Base-by-base conservation (phyloP, 2,888 invertebrate species). In the Neelides folsomi region DNA sequence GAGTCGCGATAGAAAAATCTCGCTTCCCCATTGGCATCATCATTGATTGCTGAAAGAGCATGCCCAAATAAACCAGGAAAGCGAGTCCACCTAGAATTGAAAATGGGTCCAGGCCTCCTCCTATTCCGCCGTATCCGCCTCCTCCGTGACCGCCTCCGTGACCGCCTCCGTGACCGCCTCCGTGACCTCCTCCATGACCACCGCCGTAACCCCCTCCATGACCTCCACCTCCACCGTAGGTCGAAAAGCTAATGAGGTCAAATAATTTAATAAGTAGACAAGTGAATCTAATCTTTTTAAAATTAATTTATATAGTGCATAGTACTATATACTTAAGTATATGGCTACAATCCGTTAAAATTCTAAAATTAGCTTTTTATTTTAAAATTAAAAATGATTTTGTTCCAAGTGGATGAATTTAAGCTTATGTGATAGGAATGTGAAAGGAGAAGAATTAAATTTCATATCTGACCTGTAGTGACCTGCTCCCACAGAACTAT, bases 21-120 rank as follows among this genome's bases (percentile, higher is more conserved):
- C 27, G 37, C 40, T 18, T 20, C 38, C 27, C 37, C 36, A 41
- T 52, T 45, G 1, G 37, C 38, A 41, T 51, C 15, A 49, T 57
- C 20, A 63, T 34, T 0, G 58, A 54, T 15, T 60, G 62, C 51
- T 62, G 62, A 8, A 64, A 53, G 38, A 64, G 47, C 9, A 64
- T 44, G 1, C 61, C 64, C 15, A 64, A 52, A 41, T 53, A 61
- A 49, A 60, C 59, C 4, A 64, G 48, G 38, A 64, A 64, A 2
- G 64, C 61, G n/a, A 64, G 45, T 1, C 59, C 56, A n/a, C 62
- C 64, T 4, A 64, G 51, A 50, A 64, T 63, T 8, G 62, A 59
- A 36, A 64, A 64, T 5, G 64, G 64, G 41, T 64, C 64, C 10
- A 59, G 42, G 13, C 53, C 49, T 6, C 58, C 50, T 10, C 19